Conservation (phyloP, 1,140 invertebrate species). For the Gonatopus flavifemur region DNA sequence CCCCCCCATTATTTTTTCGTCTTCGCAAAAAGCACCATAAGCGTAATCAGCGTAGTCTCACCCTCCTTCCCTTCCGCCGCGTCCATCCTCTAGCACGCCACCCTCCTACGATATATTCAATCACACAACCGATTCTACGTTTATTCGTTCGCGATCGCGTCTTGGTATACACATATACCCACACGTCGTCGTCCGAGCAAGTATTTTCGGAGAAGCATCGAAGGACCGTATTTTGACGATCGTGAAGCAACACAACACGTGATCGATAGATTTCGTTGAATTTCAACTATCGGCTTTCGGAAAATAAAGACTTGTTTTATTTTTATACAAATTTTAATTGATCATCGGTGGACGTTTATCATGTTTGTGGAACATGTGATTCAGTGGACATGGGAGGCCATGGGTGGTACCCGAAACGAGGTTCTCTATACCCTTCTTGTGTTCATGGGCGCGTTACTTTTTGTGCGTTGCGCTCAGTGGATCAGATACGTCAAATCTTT, state of each 20-base stretch:
- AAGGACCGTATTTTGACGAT: no score
- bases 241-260: no score
- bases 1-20: background rate
- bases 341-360: no score
- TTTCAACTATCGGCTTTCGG: no score
- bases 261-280: no score
- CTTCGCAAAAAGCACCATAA: no score
- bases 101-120: background rate
- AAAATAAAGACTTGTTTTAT: no score
- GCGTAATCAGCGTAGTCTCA: background rate
- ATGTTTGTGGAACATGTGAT: slow-evolving; percentile 42
- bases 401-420: slow-evolving; percentile 30
- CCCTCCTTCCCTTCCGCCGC: background rate
- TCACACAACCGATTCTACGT: background rate
- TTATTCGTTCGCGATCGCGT: background rate
- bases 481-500: slow-evolving; percentile 61
- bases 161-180: background rate
- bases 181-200: no score
- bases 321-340: no score
- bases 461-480: slow-evolving; percentile 59
- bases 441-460: slow-evolving; percentile 60
- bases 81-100: background rate
- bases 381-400: slow-evolving; percentile 32
- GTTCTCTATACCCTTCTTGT: slow-evolving; percentile 48
- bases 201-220: no score